Evolutionary conservation across 2,888 invertebrate species (phyloP).

Genomic region (Amiota mariae): DNA sequence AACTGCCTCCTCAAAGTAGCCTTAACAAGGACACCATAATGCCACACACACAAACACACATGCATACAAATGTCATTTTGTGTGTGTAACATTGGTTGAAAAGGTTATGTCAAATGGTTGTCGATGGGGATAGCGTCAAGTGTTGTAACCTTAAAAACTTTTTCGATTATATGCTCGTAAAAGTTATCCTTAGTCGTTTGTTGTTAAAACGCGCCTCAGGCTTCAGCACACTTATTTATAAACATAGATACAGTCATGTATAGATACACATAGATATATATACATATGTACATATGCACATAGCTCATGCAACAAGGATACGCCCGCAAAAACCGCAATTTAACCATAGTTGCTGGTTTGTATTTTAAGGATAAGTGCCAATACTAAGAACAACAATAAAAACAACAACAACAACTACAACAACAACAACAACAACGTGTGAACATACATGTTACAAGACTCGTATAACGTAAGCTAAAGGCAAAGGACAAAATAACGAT

Average conservation of each 20-base stretch:
- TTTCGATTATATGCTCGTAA: constrained; percentile 68
- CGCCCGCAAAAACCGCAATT: constrained; percentile 15
- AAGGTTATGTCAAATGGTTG: constrained; percentile 37
- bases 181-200: constrained; percentile 49
- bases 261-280: constrained; percentile 30
- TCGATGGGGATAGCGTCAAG: constrained; percentile 16
- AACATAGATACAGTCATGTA: too few species aligned
- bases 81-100: constrained; percentile 58
- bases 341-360: constrained; percentile 22
- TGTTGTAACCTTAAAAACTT: constrained; percentile 48
- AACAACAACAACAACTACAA: constrained; percentile 13
- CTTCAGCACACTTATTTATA: too few species aligned
- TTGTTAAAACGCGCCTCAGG: neutral
- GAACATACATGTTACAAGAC: neutral
- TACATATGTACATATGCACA: constrained; percentile 38
- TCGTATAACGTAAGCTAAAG: constrained; percentile 11
- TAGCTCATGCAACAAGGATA: constrained; percentile 7
- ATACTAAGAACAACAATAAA: constrained; percentile 30
- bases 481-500: constrained; percentile 24
- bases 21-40: too few species aligned
- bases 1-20: neutral
- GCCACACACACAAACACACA: too few species aligned
- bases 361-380: neutral
- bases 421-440: neutral
- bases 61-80: too few species aligned